A percentile compares a stretch with the other conserved stretches of the same genome.
phyloP scores from a whole-genome alignment of 2,888 invertebrate species.

The Drosophila mulleri region DNA sequence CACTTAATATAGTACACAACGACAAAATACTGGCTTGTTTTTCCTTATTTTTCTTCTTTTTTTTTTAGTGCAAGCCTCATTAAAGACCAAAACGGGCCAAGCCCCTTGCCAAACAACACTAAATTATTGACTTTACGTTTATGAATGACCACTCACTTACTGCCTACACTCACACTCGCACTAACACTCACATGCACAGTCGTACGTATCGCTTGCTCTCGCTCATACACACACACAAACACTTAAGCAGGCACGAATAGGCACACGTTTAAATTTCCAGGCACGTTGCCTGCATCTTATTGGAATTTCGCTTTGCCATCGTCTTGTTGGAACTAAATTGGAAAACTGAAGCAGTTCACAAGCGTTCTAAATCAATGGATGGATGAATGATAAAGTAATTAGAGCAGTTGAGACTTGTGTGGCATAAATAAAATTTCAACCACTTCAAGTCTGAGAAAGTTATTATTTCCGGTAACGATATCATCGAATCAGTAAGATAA shows the following conservation, averaged over 20 bases:
- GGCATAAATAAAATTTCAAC: constrained; percentile 35
- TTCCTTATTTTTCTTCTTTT: constrained; percentile 1
- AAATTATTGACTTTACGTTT: constrained; percentile 67
- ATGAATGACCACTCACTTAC: constrained; percentile 62
- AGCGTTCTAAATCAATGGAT: constrained; percentile 39
- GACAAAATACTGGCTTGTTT: constrained; percentile 29
- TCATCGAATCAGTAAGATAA: constrained; percentile 57
- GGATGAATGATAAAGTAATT: constrained; percentile 65
- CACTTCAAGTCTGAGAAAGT: constrained; percentile 14
- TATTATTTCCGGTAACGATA: constrained; percentile 34
- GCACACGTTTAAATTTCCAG: constrained; percentile 64
- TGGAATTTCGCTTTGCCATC: constrained; percentile 62
- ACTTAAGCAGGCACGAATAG: constrained; percentile 23
- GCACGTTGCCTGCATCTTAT: constrained; percentile 71
- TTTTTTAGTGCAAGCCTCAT: constrained; percentile 26
- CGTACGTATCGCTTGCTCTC: not conserved
- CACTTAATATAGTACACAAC: constrained; percentile 50
- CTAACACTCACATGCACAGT: not conserved
- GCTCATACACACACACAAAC: not conserved
- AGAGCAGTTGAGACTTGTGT: constrained; percentile 39
- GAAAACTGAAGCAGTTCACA: constrained; percentile 68
- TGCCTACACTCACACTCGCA: constrained; percentile 9
- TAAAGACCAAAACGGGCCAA: constrained; percentile 35
- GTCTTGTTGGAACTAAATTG: constrained; percentile 64
- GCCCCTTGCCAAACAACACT: constrained; percentile 45